These are phyloP conservation scores for Andricus quercusramuli DNA, from an alignment of 2,888 invertebrate species.

Conservation along the genomic window DNA sequence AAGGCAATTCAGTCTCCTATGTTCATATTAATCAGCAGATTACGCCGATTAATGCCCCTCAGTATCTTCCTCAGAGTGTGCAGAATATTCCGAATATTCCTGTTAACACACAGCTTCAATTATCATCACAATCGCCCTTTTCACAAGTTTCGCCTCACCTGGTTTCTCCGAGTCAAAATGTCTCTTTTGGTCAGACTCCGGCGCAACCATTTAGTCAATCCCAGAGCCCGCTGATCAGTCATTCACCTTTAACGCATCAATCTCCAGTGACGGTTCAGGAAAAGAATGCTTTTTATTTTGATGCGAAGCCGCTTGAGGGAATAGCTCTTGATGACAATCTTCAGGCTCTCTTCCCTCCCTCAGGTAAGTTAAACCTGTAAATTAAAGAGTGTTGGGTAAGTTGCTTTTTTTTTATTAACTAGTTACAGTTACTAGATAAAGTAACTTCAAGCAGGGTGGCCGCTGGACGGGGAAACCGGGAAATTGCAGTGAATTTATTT, in stretches of 20 bases:
- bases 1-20: conserved; percentile 66
- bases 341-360: conserved; percentile 84
- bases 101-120: conserved; percentile 62
- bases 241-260: conserved; percentile 72
- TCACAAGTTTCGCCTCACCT: conserved; percentile 67
- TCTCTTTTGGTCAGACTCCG: conserved; percentile 62
- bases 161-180: conserved; percentile 69
- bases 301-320: conserved; percentile 62
- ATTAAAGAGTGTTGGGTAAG: too few relatives aligned
- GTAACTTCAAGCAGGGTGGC: too few relatives aligned
- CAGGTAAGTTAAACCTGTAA: conserved; percentile 73
- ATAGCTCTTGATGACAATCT: conserved; percentile 77
- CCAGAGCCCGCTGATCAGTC: conserved; percentile 71
- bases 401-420: too few relatives aligned
- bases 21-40: conserved; percentile 67
- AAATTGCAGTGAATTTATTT: too few relatives aligned
- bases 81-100: conserved; percentile 58
- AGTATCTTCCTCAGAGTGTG: conserved; percentile 61
- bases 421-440: too few relatives aligned
- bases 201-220: conserved; percentile 69
- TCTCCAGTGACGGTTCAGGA: conserved; percentile 75
- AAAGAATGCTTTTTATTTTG: conserved; percentile 71
- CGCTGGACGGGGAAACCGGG: too few relatives aligned
- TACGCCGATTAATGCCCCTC: conserved; percentile 63
- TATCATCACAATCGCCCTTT: conserved; percentile 60